Evolutionary conservation across 2,888 invertebrate species (phyloP).

Genomic region (Diadegma fenestrale): DNA sequence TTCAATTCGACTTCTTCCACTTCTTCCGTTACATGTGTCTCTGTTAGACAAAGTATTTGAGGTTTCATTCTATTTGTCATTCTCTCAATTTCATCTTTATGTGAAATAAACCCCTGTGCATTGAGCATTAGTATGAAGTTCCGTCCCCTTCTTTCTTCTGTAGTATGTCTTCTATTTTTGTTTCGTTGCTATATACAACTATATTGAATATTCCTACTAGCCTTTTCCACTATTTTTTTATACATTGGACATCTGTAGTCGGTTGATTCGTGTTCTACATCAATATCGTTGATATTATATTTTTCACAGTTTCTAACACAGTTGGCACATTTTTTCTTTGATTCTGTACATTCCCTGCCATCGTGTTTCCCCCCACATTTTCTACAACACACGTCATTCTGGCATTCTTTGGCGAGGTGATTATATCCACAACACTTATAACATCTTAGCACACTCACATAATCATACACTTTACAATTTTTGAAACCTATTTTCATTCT

Average conservation of each 20-base stretch:
- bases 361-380: constrained; percentile 7
- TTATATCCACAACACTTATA: constrained; percentile 3
- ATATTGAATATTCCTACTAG: constrained; percentile 17
- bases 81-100: background rate
- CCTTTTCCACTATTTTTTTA: background rate
- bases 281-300: background rate
- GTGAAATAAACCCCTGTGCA: background rate
- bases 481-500: background rate
- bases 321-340: background rate
- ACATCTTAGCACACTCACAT: constrained; percentile 8
- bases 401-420: constrained; percentile 5
- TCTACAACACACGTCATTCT: background rate
- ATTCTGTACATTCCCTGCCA: background rate
- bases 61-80: constrained; percentile 12
- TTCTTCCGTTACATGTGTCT: constrained; percentile 56
- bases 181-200: background rate
- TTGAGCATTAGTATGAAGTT: background rate
- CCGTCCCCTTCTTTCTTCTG: background rate
- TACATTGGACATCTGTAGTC: background rate
- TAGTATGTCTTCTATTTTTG: background rate
- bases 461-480: background rate
- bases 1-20: constrained; percentile 36
- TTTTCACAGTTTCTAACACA: background rate
- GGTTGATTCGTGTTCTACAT: background rate
- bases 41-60: constrained; percentile 47